phyloP scores from a whole-genome alignment of 2,797 vertebrate genomes.

The Anabas testudineus region DNA sequence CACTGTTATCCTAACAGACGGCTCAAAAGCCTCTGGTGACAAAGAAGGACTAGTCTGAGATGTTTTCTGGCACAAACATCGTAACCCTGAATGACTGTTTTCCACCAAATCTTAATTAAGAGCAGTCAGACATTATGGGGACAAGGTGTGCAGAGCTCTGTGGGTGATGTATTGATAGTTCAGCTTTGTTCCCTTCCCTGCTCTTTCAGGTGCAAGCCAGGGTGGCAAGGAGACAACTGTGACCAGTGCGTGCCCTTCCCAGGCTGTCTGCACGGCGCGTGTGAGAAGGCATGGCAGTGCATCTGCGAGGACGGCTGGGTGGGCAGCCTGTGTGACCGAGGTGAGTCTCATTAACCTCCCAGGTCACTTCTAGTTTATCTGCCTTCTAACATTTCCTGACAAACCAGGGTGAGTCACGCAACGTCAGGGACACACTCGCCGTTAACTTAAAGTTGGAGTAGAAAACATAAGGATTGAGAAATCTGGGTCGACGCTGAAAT shows the following conservation, averaged over 20 bases:
- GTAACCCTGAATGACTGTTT: not conserved
- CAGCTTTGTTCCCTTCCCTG: constrained; percentile 2
- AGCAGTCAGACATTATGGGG: not conserved
- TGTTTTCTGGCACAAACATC: constrained; percentile 1
- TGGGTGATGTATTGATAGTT: constrained; percentile 56
- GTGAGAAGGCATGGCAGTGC: constrained; percentile 92
- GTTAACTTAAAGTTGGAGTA: not conserved
- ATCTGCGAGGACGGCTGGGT: constrained; percentile 92
- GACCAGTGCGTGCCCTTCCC: constrained; percentile 89
- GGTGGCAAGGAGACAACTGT: constrained; percentile 92
- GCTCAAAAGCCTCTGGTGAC: constrained; percentile 17
- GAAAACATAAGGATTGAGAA: not conserved
- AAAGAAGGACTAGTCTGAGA: constrained; percentile 14
- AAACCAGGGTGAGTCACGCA: constrained; percentile 39
- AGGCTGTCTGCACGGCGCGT: constrained; percentile 90
- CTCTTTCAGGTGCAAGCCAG: constrained; percentile 90
- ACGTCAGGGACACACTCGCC: constrained; percentile 15
- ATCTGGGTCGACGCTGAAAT: constrained; percentile 4
- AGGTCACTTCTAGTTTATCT: constrained; percentile 1
- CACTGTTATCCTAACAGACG: constrained; percentile 30
- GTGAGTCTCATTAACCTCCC: constrained; percentile 78
- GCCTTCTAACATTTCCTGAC: not conserved
- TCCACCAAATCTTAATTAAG: not conserved
- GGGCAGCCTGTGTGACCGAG: constrained; percentile 92
- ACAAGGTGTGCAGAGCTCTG: constrained; percentile 5